Evolutionary conservation across 2,888 invertebrate species (phyloP), one percentile per base, ranked within the genome.

Genomic region (Tinea pellionella): DNA sequence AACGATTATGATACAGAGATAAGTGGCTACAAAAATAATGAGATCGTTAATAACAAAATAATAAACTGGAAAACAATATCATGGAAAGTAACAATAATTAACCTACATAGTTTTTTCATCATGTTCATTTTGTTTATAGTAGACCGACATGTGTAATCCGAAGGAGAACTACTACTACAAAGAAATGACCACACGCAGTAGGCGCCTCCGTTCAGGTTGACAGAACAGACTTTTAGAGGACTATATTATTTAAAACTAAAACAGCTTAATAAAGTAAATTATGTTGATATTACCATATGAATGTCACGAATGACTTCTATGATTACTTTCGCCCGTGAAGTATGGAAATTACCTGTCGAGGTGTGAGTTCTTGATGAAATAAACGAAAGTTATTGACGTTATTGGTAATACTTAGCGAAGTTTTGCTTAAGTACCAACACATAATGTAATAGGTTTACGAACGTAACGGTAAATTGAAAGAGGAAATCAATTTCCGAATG

Each of bases 31-130:
- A 53, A 53, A 53, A 53, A 53, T 53, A 53, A 57, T 57, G 57
- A 57, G 57, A 57, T 32, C 32, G 57, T 57, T 57, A 53, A 53
- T 53, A 53, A 53, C 53, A 53, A 53, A 18, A 53, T 53, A 53
- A 53, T 53, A 53, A 53, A 53, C 53, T 24, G 24, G 24, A 53
- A 47, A 47, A 47, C 47, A 47, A 47, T 47, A 47, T 47, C 16
- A 47, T 47, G 16, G 47, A 47, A 47, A 47, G 47, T 47, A 47
- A 47, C 16, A 47, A 42, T n/a, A n/a, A 47, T 47, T 47, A 47
- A 9, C 47, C 47, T 47, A 47, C 47, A 47, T 47, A 15, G 13
- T 24, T 24, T 37, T 8, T 47, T 47, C 47, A 47, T 47, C 37
- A 37, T 37, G 37, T 6, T 30, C n/a, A n/a, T n/a, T n/a, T n/a